Evolutionary conservation across 2,113 vertebrate genomes (phyloP), one percentile per base, ranked within the genome.

Genomic region (Emydocephalus ijimae): DNA sequence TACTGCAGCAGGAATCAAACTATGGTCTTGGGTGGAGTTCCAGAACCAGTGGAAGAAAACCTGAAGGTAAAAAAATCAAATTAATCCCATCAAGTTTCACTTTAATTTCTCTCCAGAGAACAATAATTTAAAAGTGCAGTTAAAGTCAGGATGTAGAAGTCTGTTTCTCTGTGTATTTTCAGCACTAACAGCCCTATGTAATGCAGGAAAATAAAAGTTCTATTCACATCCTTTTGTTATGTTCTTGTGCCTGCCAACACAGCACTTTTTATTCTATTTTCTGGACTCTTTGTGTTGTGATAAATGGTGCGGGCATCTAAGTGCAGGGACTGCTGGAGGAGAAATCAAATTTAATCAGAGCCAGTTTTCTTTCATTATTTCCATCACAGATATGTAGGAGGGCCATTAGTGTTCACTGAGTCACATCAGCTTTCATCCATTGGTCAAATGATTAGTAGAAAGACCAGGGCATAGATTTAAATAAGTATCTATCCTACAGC

Each of bases 1-100:
- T 48, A 94, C 8, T 90, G 3, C 89, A 88, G 86, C 52, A 85
- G 81, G 39, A 93, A 26, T n/a, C 93, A 88, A 92, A 88, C n/a
- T 55, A 34, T 93, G 54, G 21, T 90, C 93, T 92, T 24, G 6
- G 43, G 29, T 8, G 91, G 43, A 93, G 21, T 6, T 87, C 34
- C 57, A 90, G 23, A 39, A 9, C 18, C 88, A 88, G 43, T 64
- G 88, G 61, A 61, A 39, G 29, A 91, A 87, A 91, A 69, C 48
- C 18, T 81, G 87, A 93, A 94, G 52, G 34, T 85, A 59, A 64
- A n/a, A 12, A 85, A 87, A 89, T 48, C 61, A 90, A 86, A 92
- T 93, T 93, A 92, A 90, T 92, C 56, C 55, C 26, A 34, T 89
- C 74, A 18, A 45, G 45, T 61, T 91, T 89, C 87, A 26, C 56